Conservation (phyloP, 2,888 invertebrate species). For the Atethmia centrago region DNA sequence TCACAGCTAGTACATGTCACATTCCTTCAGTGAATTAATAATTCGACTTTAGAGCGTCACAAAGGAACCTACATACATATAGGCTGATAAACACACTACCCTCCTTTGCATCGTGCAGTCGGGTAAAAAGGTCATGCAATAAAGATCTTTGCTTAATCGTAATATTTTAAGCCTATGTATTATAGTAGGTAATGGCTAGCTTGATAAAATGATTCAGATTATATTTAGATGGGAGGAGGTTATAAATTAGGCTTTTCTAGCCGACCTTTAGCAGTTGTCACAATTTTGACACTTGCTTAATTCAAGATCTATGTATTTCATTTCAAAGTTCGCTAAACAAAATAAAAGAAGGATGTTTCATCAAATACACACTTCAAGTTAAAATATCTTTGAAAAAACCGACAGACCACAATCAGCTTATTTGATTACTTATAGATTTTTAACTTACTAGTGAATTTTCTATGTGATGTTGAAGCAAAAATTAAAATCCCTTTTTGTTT, state of each 20-base stretch:
- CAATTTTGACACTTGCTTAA: constrained; percentile 23
- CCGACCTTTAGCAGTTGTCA: not conserved
- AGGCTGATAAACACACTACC: too few species aligned
- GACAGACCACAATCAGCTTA: not conserved
- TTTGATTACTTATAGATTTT: constrained; percentile 4
- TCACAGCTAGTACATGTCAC: too few species aligned
- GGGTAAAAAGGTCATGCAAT: constrained; percentile 14
- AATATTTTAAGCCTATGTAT: not conserved
- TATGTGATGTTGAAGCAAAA: not conserved
- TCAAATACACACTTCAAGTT: not conserved
- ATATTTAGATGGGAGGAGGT: not conserved
- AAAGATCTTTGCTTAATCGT: constrained; percentile 16
- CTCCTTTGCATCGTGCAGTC: too few species aligned
- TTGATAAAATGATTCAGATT: not conserved
- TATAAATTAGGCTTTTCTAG: constrained; percentile 1
- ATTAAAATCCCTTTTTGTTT: not conserved
- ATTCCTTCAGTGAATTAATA: too few species aligned
- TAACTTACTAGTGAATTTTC: not conserved
- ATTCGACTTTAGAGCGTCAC: too few species aligned
- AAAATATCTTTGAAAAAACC: not conserved
- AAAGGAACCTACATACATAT: too few species aligned
- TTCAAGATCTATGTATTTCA: not conserved
- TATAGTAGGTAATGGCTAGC: not conserved
- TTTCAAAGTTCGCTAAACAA: not conserved
- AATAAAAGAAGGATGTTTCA: constrained; percentile 1